phyloP scores from a whole-genome alignment of 2,113 vertebrate species.

The Ciconia stormi region DNA sequence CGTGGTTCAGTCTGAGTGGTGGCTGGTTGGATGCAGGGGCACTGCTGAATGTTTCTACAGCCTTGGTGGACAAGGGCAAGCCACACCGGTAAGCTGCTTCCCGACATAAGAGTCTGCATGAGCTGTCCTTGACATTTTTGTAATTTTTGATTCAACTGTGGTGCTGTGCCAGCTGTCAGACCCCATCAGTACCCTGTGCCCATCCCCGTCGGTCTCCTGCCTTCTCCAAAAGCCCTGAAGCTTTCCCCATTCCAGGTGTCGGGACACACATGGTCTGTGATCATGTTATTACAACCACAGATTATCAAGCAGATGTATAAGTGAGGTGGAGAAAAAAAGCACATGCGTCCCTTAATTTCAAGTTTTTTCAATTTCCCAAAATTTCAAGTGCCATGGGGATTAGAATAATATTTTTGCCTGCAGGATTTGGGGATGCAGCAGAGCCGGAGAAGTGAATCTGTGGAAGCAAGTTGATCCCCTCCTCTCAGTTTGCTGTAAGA shows the following conservation, averaged over 20 bases:
- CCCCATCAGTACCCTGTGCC: not conserved
- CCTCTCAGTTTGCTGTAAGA: not conserved
- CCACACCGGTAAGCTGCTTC: not conserved
- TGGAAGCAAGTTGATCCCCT: not conserved
- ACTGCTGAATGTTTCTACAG: not conserved
- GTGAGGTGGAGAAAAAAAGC: not conserved
- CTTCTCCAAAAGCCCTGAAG: not conserved
- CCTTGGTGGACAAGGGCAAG: not conserved
- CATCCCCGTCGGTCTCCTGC: not conserved
- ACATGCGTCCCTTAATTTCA: not conserved
- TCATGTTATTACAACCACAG: not conserved
- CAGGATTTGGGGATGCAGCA: not conserved
- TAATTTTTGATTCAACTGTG: not conserved
- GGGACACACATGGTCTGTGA: not conserved
- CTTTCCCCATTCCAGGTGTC: not conserved
- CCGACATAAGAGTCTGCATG: not conserved
- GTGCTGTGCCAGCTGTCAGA: not conserved
- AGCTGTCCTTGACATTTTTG: not conserved
- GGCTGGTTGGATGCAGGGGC: not conserved
- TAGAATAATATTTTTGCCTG: not conserved
- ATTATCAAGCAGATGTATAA: not conserved
- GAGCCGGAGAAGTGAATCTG: not conserved
- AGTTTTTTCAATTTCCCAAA: not conserved
- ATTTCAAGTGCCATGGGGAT: not conserved
- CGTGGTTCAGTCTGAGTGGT: fast-evolving